Evolutionary conservation across 2,888 invertebrate species (phyloP).

Genomic region (Drosophila recens): DNA sequence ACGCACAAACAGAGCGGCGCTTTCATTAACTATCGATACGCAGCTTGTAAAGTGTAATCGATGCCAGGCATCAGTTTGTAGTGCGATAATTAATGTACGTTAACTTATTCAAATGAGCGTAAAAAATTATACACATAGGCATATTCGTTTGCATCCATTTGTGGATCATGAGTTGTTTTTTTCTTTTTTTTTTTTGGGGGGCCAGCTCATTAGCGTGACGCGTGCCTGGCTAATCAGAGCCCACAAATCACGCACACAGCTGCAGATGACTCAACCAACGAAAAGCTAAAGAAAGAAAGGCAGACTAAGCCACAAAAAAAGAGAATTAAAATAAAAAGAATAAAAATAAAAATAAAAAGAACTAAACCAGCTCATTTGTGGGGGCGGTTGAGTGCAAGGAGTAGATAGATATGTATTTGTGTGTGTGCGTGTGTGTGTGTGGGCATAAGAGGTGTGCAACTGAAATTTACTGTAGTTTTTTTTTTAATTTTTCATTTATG

Average conservation of each 20-base stretch:
- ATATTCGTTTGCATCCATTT: background rate
- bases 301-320: conserved; percentile 13
- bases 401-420: conserved; percentile 3
- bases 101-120: conserved; percentile 3
- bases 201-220: conserved; percentile 74
- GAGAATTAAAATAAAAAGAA: conserved; percentile 1
- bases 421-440: conserved; percentile 2
- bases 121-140: conserved; percentile 6
- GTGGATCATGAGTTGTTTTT: conserved; percentile 13
- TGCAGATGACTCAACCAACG: conserved; percentile 59
- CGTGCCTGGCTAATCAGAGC: conserved; percentile 70
- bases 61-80: conserved; percentile 27
- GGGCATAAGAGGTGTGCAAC: conserved; percentile 27
- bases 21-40: conserved; percentile 48
- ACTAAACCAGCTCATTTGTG: conserved; percentile 29
- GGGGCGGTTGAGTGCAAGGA: conserved; percentile 39
- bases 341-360: conserved; percentile 10
- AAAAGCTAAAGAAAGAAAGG: conserved; percentile 35
- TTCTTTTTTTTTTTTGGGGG: background rate
- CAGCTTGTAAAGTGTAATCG: conserved; percentile 36
- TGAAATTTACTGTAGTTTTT: conserved; percentile 23
- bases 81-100: conserved; percentile 28
- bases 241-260: conserved; percentile 52
- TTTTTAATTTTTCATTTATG: conserved; percentile 4
- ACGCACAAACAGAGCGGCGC: background rate